Percentiles rank a stretch among this genome's conserved stretches.
Evolutionary conservation across 2,797 vertebrate genomes (phyloP).

Genomic region (Acrossocheilus fasciatus): DNA sequence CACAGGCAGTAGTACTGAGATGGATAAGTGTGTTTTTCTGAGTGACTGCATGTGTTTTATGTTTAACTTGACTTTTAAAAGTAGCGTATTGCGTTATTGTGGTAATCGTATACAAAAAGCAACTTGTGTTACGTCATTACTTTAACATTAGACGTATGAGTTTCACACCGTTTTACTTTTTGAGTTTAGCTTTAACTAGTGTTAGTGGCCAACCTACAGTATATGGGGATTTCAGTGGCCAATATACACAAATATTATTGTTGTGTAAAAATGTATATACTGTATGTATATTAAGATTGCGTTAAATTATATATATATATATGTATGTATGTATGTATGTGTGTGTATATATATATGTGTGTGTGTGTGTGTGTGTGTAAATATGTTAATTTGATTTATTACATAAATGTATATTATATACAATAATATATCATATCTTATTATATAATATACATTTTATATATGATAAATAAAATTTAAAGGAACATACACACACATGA

Average conservation of each 20-base stretch:
- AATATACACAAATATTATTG: not conserved
- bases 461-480: no score
- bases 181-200: not conserved
- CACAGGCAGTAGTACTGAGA: not conserved
- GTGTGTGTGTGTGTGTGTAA: no score
- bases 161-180: not conserved
- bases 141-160: not conserved
- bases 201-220: not conserved
- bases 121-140: not conserved
- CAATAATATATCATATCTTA: no score
- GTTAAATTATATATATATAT: no score
- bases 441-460: no score
- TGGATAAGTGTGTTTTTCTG: not conserved
- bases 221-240: not conserved
- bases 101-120: not conserved
- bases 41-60: not conserved
- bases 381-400: no score
- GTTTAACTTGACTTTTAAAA: not conserved
- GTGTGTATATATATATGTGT: no score
- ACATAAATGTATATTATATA: no score
- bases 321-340: no score
- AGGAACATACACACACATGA: no score
- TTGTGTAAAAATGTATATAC: not conserved
- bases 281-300: not conserved
- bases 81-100: not conserved